A percentile compares a stretch with the other conserved stretches of the same genome.
phyloP scores from a whole-genome alignment of 2,113 vertebrate species.

The Nestor notabilis region DNA sequence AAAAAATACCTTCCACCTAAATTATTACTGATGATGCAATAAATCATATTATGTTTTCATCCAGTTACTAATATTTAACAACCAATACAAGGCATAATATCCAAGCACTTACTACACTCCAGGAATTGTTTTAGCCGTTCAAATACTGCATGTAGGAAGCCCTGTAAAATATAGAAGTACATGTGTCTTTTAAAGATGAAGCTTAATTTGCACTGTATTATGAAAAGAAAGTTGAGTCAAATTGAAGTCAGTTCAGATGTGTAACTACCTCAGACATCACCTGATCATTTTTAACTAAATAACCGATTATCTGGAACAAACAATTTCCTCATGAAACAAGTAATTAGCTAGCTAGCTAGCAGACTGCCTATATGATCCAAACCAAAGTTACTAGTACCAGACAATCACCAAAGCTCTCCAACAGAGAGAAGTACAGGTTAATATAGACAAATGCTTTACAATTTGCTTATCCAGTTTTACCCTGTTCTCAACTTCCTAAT shows the following conservation, averaged over 20 bases:
- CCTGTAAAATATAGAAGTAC: slow-evolving; percentile 71
- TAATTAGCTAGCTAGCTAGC: not conserved
- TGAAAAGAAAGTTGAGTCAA: not conserved
- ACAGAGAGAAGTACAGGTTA: not conserved
- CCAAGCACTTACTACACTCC: slow-evolving; percentile 90
- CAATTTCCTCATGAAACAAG: not conserved
- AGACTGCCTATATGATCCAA: not conserved
- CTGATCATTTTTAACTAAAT: not conserved
- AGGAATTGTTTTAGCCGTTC: slow-evolving; percentile 93
- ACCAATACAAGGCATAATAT: not conserved
- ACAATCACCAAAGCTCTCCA: not conserved
- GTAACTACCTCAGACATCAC: not conserved
- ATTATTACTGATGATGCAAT: not conserved
- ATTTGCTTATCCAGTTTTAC: not conserved
- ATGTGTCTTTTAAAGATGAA: not conserved
- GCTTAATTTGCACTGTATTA: not conserved
- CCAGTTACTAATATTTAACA: not conserved
- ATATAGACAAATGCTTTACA: not conserved
- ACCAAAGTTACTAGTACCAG: not conserved
- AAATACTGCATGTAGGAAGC: slow-evolving; percentile 91
- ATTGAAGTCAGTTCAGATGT: not conserved
- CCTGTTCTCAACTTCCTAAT: not conserved
- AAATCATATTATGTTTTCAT: not conserved
- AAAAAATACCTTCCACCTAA: not conserved
- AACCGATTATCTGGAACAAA: not conserved